A percentile compares a stretch with the other conserved stretches of the same genome.
Conservation (phyloP, 1,140 invertebrate genomes). For the Megathymus violae region DNA sequence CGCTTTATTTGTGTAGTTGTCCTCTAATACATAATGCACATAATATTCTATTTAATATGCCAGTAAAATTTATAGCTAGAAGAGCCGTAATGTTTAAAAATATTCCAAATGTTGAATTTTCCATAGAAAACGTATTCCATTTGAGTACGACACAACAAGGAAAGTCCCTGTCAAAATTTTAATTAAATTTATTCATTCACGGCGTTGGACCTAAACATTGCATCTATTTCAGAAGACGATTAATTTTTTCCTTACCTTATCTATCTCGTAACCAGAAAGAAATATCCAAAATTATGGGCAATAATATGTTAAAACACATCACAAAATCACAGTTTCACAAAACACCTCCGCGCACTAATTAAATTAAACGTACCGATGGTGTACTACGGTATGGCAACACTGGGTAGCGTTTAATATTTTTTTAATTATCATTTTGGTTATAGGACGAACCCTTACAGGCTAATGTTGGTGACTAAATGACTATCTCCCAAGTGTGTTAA, state of each 20-base stretch:
- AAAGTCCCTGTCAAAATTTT: slow-evolving; percentile 28
- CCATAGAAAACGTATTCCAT: background rate
- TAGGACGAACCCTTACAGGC: slow-evolving; percentile 62
- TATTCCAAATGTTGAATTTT: background rate
- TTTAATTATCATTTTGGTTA: slow-evolving; percentile 44
- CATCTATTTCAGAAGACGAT: background rate
- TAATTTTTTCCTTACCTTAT: slow-evolving; percentile 49
- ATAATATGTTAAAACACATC: slow-evolving; percentile 63
- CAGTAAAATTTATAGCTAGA: no score
- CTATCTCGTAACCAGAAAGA: slow-evolving; percentile 49
- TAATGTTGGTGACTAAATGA: slow-evolving; percentile 73
- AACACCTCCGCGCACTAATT: slow-evolving; percentile 72
- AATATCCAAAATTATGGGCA: slow-evolving; percentile 56
- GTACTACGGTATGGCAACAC: slow-evolving; percentile 69
- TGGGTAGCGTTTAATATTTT: slow-evolving; percentile 41
- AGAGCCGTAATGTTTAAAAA: no score
- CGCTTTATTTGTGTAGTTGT: background rate
- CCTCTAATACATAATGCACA: no score
- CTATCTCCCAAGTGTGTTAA: slow-evolving; percentile 72
- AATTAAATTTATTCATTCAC: slow-evolving; percentile 40
- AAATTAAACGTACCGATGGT: slow-evolving; percentile 67
- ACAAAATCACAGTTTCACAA: slow-evolving; percentile 73
- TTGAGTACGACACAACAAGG: slow-evolving; percentile 14
- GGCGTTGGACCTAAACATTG: background rate
- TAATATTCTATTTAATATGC: no score